phyloP scores from a whole-genome alignment of 1,140 invertebrate genomes.

The Anagrus nilaparvatae region DNA sequence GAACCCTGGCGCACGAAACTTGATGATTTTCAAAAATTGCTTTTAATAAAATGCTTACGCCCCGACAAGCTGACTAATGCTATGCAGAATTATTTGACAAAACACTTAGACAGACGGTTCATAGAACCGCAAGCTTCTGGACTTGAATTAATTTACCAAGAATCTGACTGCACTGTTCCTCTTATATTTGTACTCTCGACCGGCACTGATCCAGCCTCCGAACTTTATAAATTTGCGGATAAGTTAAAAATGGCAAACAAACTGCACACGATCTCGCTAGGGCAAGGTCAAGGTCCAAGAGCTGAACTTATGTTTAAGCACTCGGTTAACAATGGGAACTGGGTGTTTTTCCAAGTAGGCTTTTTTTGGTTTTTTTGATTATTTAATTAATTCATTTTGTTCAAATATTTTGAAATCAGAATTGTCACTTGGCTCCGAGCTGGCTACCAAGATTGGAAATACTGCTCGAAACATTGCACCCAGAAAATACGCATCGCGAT shows the following conservation, averaged over 20 bases:
- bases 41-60: conserved; percentile 60
- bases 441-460: conserved; percentile 57
- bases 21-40: conserved; percentile 55
- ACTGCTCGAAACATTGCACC: conserved; percentile 45
- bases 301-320: conserved; percentile 53
- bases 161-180: conserved; percentile 51
- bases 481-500: conserved; percentile 44
- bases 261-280: conserved; percentile 57
- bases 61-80: conserved; percentile 65
- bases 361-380: conserved; percentile 4
- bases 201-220: conserved; percentile 59
- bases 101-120: conserved; percentile 52
- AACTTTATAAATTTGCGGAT: conserved; percentile 54
- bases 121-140: conserved; percentile 59
- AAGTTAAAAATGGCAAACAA: conserved; percentile 46
- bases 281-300: conserved; percentile 59
- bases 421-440: conserved; percentile 63
- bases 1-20: conserved; percentile 45
- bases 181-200: conserved; percentile 61
- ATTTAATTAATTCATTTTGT: background rate
- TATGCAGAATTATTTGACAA: conserved; percentile 52
- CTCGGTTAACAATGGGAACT: conserved; percentile 48
- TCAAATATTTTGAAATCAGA: conserved; percentile 41
- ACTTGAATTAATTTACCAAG: conserved; percentile 50
- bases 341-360: conserved; percentile 53